Conservation (phyloP, 1,140 invertebrate species). For the Globodera ellingtonae region DNA sequence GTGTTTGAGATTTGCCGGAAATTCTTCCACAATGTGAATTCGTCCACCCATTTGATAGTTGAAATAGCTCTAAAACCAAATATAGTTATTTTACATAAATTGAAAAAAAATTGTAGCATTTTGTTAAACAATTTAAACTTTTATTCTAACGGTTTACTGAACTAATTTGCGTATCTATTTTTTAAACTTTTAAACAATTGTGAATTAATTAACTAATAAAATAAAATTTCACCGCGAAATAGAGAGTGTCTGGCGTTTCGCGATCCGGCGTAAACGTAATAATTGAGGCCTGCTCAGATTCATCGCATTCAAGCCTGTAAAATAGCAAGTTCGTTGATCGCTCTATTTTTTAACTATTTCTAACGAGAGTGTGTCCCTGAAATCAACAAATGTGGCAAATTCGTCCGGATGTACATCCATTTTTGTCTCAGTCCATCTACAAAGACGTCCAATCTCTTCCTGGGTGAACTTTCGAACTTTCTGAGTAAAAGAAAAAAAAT, state of each 20-base stretch:
- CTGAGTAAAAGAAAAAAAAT: constrained; percentile 5
- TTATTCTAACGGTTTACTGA: too few species aligned
- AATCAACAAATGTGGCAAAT: constrained; percentile 52
- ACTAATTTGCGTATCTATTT: constrained; percentile 7
- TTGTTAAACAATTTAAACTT: too few species aligned
- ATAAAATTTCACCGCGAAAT: constrained; percentile 78
- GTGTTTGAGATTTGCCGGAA: constrained; percentile 55
- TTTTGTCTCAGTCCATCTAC: constrained; percentile 44
- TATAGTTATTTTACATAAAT: constrained; percentile 18
- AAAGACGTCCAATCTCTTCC: constrained; percentile 46
- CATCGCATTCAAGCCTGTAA: constrained; percentile 66
- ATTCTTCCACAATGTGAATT: constrained; percentile 78
- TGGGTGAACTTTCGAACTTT: constrained; percentile 25
- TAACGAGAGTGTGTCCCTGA: constrained; percentile 44
- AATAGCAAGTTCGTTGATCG: constrained; percentile 14
- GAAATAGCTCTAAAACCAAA: constrained; percentile 77
- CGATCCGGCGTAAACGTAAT: constrained; percentile 83
- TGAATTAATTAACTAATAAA: background rate
- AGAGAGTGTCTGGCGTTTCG: constrained; percentile 86
- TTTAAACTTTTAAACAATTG: constrained; percentile 3
- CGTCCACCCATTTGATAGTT: constrained; percentile 88
- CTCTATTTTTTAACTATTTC: background rate
- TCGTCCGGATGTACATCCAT: constrained; percentile 38
- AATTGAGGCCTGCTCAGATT: constrained; percentile 70
- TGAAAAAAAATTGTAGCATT: background rate